phyloP scores from a whole-genome alignment of 2,113 vertebrate species.

The Ranitomeya variabilis region DNA sequence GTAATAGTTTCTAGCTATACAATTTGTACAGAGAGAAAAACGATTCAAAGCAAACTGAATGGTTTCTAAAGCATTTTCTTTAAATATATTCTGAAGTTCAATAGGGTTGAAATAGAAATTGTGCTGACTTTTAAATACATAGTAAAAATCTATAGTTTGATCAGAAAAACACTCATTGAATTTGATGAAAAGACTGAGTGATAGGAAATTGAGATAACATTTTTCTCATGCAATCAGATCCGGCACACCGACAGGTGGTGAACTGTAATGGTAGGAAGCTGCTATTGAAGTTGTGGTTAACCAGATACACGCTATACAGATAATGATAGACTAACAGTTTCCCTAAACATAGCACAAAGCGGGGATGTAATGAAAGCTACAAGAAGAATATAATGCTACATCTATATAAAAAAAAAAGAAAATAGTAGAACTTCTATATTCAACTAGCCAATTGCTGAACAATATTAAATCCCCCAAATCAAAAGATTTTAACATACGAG shows the following conservation, averaged over 20 bases:
- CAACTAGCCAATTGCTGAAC: too few relatives aligned
- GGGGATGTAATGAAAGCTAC: neutral
- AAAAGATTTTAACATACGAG: too few relatives aligned
- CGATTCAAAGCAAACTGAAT: neutral
- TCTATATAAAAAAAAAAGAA: neutral
- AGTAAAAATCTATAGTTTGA: slow-evolving; percentile 6
- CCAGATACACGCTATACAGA: neutral
- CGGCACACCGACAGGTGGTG: neutral
- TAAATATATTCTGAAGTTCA: neutral
- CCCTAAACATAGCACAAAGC: neutral
- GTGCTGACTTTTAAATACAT: neutral
- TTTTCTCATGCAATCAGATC: slow-evolving; percentile 41
- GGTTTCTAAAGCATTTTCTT: neutral
- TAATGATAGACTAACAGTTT: neutral
- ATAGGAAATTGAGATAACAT: slow-evolving; percentile 20
- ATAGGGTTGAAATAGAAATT: neutral
- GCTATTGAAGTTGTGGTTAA: neutral
- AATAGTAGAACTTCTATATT: too few relatives aligned
- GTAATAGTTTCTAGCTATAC: neutral
- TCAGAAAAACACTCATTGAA: neutral
- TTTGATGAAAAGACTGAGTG: slow-evolving; percentile 1
- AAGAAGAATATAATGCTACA: neutral
- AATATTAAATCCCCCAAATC: too few relatives aligned
- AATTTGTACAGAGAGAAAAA: neutral
- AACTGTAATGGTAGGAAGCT: neutral